These are phyloP conservation scores for Ormyrus pomaceus DNA, from an alignment of 2,888 invertebrate species.

Conservation along the genomic window DNA sequence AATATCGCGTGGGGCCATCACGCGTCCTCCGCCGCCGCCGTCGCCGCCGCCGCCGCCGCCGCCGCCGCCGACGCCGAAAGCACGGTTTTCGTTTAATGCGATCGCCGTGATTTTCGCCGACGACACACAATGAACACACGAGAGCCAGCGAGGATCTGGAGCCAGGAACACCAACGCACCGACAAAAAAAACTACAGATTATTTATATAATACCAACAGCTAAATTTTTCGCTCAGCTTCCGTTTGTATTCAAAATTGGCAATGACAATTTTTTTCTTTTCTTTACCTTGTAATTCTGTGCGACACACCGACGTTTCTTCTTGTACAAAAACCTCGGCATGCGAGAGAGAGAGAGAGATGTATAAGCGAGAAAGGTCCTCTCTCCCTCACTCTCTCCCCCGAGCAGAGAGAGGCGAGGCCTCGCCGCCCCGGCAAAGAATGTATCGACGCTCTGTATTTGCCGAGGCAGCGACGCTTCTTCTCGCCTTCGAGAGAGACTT, in stretches of 20 bases:
- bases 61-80: conserved; percentile 33
- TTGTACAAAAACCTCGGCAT: conserved; percentile 20
- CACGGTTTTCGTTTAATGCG: conserved; percentile 46
- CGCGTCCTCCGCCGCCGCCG: conserved; percentile 40
- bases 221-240: conserved; percentile 12
- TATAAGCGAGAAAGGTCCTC: too few relatives aligned
- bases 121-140: conserved; percentile 38
- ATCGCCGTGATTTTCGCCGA: conserved; percentile 38
- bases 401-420: not conserved
- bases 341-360: not conserved
- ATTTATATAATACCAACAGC: conserved; percentile 1
- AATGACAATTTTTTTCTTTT: not conserved
- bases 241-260: conserved; percentile 4
- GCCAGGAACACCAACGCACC: conserved; percentile 43
- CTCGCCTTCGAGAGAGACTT: not conserved
- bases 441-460: conserved; percentile 8
- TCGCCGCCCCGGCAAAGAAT: conserved; percentile 29
- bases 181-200: conserved; percentile 12
- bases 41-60: conserved; percentile 35
- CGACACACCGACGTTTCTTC: conserved; percentile 24
- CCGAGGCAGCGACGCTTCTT: conserved; percentile 11
- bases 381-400: not conserved
- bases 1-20: conserved; percentile 56
- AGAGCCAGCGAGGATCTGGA: conserved; percentile 48
- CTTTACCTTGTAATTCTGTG: not conserved